phyloP scores from a whole-genome alignment of 2,113 vertebrate genomes.

The Tyto alba region DNA sequence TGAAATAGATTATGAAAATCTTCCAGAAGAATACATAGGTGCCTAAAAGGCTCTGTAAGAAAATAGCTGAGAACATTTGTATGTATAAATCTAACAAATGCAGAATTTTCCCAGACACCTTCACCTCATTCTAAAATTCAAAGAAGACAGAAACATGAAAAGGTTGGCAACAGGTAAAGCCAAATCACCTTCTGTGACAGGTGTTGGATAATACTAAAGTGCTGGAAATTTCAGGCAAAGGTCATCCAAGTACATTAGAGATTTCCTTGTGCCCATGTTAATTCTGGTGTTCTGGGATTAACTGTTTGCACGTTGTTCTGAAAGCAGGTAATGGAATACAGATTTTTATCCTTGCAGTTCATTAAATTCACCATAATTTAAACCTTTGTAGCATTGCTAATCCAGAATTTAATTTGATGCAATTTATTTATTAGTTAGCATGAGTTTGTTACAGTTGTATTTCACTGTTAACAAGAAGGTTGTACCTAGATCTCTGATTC shows the following conservation, averaged over 20 bases:
- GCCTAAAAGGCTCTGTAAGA: neutral
- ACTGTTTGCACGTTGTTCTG: neutral
- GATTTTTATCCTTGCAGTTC: neutral
- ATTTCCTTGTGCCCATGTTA: neutral
- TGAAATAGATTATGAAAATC: too few relatives aligned
- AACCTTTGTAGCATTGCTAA: neutral
- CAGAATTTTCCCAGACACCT: neutral
- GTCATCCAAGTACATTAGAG: neutral
- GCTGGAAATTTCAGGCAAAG: neutral
- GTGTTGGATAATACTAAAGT: neutral
- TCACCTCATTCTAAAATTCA: neutral
- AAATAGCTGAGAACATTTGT: neutral
- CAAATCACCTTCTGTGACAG: neutral
- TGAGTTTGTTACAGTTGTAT: neutral
- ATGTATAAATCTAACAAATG: neutral
- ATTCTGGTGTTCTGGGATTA: neutral
- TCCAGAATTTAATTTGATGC: neutral
- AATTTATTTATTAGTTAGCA: neutral
- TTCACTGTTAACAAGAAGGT: neutral
- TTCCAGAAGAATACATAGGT: neutral
- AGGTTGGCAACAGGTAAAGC: neutral
- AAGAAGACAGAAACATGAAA: neutral
- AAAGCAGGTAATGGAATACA: neutral
- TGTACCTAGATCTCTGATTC: neutral
- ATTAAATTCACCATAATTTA: neutral